Base-by-base conservation (phyloP, 2,113 vertebrate species). In the Oceanodroma tethys region DNA sequence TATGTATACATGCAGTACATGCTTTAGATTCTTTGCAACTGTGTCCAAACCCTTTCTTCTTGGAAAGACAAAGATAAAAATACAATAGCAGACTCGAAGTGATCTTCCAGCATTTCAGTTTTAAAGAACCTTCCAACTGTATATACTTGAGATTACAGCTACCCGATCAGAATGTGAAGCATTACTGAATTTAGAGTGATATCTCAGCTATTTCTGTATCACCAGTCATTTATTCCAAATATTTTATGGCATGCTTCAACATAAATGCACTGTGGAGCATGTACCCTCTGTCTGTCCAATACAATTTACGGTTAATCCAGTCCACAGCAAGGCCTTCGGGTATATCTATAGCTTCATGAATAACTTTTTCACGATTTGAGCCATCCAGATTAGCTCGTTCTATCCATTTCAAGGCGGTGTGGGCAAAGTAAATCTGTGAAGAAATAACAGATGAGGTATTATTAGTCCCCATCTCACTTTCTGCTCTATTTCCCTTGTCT, bases 211-310 rank as follows among this genome's bases (percentile, higher is more conserved):
- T 94, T 95, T 89, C 80, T 83, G 40, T 76, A 81, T 86, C 82
- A 95, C 29, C 25, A 52, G 53, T 55, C 68, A 93, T 81, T 83
- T 95, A 91, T 94, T 90, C 70, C 42, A 81, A 81, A 95, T 36
- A 90, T 74, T 70, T 94, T 66, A 52, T 27, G 71, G 70, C 87
- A 81, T 82, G 84, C 89, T 95, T 88, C 55, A 59, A 72, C 90
- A 93, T 65, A 83, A 92, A 72, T 88, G 87, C 67, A 80, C 73
- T 34, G 67, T 50, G 42, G 71, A 85, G 74, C 88, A 86, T 95
- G 40, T 98, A 99, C 99, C 99, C 98, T 97, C 93, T 98, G 93
- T 99, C 99, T 40, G 99, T 99, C 99, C 99, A 99, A 87, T 99
- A 99, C 76, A 99, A 93, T 97, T 97, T 99, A 42, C 98, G 98